Percentiles rank a stretch among this genome's conserved stretches.
These are phyloP conservation scores for Unio pictorum DNA, from an alignment of 2,888 invertebrate species.

Conservation along the genomic window DNA sequence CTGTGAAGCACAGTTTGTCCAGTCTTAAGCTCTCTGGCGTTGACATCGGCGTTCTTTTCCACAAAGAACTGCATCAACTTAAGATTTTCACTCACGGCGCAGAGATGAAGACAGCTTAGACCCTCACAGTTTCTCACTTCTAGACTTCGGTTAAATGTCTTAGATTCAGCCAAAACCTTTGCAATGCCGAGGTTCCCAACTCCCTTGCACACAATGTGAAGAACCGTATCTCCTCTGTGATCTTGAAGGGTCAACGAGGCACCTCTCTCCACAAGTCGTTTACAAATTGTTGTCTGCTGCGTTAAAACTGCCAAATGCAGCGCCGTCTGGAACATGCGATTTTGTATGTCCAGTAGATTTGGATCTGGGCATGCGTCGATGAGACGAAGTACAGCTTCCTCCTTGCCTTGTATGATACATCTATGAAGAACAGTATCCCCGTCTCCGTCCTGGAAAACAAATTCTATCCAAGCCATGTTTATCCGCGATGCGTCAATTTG, in stretches of 20 bases:
- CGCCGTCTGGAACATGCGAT: slow-evolving; percentile 10
- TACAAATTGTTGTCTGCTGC: slow-evolving; percentile 2
- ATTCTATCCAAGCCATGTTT: too few species aligned
- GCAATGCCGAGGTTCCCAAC: background rate
- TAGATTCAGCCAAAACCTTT: background rate
- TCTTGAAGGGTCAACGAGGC: slow-evolving; percentile 5
- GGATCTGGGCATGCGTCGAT: background rate
- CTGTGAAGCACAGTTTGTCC: slow-evolving; percentile 11
- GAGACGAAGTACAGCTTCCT: slow-evolving; percentile 2
- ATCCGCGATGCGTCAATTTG: too few species aligned
- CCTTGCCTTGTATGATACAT: slow-evolving; percentile 4
- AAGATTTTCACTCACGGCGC: slow-evolving; percentile 2
- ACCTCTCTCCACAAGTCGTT: slow-evolving; percentile 1
- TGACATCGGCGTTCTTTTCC: slow-evolving; percentile 7
- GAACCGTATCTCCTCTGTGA: slow-evolving; percentile 10
- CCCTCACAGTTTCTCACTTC: slow-evolving; percentile 10
- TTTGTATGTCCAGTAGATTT: slow-evolving; percentile 6
- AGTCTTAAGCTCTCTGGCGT: slow-evolving; percentile 10
- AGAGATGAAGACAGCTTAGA: slow-evolving; percentile 11
- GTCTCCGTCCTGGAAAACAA: slow-evolving; percentile 2
- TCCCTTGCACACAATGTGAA: slow-evolving; percentile 9
- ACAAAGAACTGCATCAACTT: slow-evolving; percentile 4
- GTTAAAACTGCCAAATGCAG: slow-evolving; percentile 9
- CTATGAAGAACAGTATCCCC: slow-evolving; percentile 10
- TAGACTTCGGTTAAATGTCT: background rate